Evolutionary conservation across 2,888 invertebrate genomes (phyloP).

Genomic region (Cheilosia vulpina): DNA sequence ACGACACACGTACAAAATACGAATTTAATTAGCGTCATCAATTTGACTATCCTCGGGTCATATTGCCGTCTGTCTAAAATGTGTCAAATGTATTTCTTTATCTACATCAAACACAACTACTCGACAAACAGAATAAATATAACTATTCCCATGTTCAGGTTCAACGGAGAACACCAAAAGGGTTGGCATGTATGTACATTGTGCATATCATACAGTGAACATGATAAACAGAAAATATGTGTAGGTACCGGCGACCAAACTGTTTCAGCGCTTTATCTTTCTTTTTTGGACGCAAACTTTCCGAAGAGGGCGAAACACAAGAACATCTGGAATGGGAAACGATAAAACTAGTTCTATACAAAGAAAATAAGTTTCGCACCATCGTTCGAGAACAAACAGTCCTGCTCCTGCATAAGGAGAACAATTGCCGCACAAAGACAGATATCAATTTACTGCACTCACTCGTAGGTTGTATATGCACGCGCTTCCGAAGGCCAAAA

Average conservation of each 20-base stretch:
- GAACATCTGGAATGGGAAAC: constrained; percentile 25
- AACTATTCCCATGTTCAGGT: neutral
- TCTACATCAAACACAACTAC: constrained; percentile 27
- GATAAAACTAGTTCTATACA: neutral
- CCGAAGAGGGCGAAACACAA: neutral
- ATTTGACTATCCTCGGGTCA: constrained; percentile 5
- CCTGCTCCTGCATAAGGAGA: neutral
- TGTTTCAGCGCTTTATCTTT: constrained; percentile 8
- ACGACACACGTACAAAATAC: neutral
- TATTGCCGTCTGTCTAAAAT: constrained; percentile 11
- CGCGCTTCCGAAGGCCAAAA: constrained; percentile 5
- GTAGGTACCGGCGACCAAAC: constrained; percentile 35
- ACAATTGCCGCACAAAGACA: neutral
- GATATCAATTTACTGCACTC: neutral
- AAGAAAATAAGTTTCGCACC: neutral
- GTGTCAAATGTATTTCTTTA: constrained; percentile 8
- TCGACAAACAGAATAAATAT: constrained; percentile 8
- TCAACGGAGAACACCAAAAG: constrained; percentile 15
- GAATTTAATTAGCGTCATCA: constrained; percentile 2
- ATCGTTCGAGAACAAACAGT: too few relatives aligned
- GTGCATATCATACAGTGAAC: neutral
- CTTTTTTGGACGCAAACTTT: neutral
- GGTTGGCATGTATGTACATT: constrained; percentile 6
- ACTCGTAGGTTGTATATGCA: neutral
- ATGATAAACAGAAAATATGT: constrained; percentile 1